These are phyloP conservation scores for Pachyramphus minor DNA, from an alignment of 2,113 vertebrate genomes.

Conservation along the genomic window DNA sequence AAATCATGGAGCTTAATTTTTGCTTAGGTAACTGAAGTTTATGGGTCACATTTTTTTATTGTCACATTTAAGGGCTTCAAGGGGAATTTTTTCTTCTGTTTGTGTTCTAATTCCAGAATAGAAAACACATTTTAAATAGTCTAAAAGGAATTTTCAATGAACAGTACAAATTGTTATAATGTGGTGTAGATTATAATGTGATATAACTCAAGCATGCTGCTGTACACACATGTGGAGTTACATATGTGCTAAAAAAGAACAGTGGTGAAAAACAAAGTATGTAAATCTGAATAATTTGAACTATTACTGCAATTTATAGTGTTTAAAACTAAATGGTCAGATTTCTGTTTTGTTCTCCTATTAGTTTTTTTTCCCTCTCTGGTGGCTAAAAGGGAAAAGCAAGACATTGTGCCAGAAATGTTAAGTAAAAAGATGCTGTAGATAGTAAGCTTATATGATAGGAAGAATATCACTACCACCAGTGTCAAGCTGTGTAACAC, in stretches of 20 bases:
- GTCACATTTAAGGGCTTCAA: neutral
- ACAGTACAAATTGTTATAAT: neutral
- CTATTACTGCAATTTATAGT: neutral
- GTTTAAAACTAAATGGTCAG: neutral
- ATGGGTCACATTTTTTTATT: neutral
- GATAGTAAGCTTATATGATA: neutral
- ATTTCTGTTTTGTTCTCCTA: neutral
- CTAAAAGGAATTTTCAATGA: neutral
- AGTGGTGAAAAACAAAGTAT: neutral
- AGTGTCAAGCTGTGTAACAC: neutral
- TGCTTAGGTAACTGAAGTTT: neutral
- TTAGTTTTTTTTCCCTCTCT: neutral
- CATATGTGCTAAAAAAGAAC: neutral
- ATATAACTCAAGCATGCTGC: neutral
- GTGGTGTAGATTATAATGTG: neutral
- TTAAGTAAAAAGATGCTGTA: neutral
- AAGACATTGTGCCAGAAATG: neutral
- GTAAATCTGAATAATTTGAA: neutral
- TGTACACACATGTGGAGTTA: rapidly evolving
- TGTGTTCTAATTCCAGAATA: neutral
- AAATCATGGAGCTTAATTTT: neutral
- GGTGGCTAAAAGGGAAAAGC: neutral
- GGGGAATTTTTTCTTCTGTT: neutral
- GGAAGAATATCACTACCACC: neutral
- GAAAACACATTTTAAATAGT: neutral